These are phyloP conservation scores for Lomographa bimaculata DNA, from an alignment of 2,888 invertebrate genomes.

Conservation along the genomic window DNA sequence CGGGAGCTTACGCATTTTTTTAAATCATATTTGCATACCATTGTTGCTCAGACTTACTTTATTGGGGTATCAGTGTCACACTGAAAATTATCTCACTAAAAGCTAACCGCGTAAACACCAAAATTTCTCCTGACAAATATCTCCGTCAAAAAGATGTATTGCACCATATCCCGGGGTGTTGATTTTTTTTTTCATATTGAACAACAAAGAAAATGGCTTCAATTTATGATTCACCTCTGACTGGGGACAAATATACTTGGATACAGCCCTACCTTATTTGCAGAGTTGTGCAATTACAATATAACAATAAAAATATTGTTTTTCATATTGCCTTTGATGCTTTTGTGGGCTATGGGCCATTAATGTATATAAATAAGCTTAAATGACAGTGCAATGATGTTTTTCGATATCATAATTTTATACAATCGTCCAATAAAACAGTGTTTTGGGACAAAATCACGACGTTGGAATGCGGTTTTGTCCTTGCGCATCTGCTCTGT, in stretches of 20 bases:
- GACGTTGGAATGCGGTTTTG: constrained; percentile 25
- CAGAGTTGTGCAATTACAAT: constrained; percentile 38
- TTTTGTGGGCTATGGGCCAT: constrained; percentile 31
- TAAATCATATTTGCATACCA: constrained; percentile 63
- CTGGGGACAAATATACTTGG: constrained; percentile 39
- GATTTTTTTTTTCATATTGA: constrained; percentile 20
- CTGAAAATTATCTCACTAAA: constrained; percentile 49
- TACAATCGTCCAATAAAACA: constrained; percentile 16
- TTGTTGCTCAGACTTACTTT: constrained; percentile 60
- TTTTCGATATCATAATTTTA: constrained; percentile 22
- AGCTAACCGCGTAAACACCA: constrained; percentile 42
- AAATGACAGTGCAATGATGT: constrained; percentile 28
- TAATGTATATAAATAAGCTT: constrained; percentile 33
- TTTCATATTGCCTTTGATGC: constrained; percentile 33
- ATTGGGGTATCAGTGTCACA: constrained; percentile 68
- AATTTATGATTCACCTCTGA: constrained; percentile 45
- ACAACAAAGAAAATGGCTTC: constrained; percentile 34
- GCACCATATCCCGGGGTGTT: constrained; percentile 22
- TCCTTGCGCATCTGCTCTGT: constrained; percentile 19
- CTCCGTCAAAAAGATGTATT: constrained; percentile 34
- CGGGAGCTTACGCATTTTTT: constrained; percentile 59
- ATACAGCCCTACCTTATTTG: constrained; percentile 43
- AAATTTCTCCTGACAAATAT: constrained; percentile 40
- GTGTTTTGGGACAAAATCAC: constrained; percentile 11
- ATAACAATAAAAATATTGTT: constrained; percentile 39